These are phyloP conservation scores for Rhyacophila evoluta DNA, from an alignment of 2,888 invertebrate species.

Conservation along the genomic window DNA sequence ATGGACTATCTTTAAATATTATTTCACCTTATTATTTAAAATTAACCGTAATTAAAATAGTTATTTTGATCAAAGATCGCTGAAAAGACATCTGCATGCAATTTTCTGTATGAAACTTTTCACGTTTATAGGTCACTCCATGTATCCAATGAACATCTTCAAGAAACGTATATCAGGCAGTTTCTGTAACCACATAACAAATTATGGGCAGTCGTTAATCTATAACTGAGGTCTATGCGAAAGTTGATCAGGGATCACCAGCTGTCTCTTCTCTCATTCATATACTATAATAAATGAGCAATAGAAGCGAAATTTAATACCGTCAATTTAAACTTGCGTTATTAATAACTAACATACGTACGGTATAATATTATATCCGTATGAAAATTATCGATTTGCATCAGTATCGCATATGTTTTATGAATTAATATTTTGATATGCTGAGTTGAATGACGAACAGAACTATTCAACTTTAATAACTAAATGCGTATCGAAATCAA, in stretches of 20 bases:
- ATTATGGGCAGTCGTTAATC: background rate
- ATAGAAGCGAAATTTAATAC: slow-evolving; percentile 49
- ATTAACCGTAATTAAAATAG: too few relatives aligned
- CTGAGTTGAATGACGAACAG: background rate
- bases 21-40: too few relatives aligned
- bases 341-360: background rate
- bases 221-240: background rate
- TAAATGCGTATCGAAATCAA: too few relatives aligned
- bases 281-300: slow-evolving; percentile 25
- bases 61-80: too few relatives aligned
- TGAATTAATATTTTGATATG: background rate
- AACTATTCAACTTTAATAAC: background rate
- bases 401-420: background rate
- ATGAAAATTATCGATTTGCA: background rate
- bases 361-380: background rate
- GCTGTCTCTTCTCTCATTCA: background rate
- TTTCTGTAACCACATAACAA: slow-evolving; percentile 8
- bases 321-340: slow-evolving; percentile 27
- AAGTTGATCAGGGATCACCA: slow-evolving; percentile 12
- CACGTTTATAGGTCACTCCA: background rate
- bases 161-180: background rate
- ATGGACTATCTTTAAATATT: too few relatives aligned
- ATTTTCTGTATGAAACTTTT: too few relatives aligned
- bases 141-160: background rate
- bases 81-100: too few relatives aligned